phyloP scores from a whole-genome alignment of 2,113 vertebrate species.

The Dascyllus trimaculatus region DNA sequence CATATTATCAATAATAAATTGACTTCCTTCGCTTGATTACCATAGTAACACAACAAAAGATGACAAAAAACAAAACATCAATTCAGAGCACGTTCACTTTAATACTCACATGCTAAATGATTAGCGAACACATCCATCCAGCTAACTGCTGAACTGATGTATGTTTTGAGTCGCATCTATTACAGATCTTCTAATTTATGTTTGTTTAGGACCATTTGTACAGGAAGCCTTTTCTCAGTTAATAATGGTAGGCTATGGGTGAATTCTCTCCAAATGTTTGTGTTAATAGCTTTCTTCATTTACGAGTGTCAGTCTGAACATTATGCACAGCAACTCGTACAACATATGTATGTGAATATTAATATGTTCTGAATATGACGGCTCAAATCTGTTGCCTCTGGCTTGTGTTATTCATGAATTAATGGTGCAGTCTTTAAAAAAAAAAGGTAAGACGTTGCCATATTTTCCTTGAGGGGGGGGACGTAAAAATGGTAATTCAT shows the following conservation, averaged over 20 bases:
- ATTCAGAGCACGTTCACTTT: neutral
- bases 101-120: conserved; percentile 12
- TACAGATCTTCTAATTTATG: neutral
- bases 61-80: conserved; percentile 5
- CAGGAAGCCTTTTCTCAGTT: neutral
- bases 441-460: neutral
- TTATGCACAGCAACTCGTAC: neutral
- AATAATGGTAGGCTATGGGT: neutral
- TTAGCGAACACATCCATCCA: neutral
- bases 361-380: neutral
- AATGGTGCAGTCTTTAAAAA: neutral
- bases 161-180: neutral
- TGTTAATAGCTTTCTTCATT: neutral
- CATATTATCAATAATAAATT: neutral
- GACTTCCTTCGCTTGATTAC: neutral
- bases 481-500: conserved; percentile 5
- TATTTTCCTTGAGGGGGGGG: conserved; percentile 1
- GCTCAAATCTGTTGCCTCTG: conserved; percentile 1
- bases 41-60: neutral
- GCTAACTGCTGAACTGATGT: neutral
- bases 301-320: neutral
- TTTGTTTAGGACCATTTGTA: neutral
- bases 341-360: conserved; percentile 34
- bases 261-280: neutral
- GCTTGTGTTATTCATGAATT: neutral